These are phyloP conservation scores for Siderastrea radians DNA, from an alignment of 92 coral and sea anemone genomes.

Conservation along the genomic window DNA sequence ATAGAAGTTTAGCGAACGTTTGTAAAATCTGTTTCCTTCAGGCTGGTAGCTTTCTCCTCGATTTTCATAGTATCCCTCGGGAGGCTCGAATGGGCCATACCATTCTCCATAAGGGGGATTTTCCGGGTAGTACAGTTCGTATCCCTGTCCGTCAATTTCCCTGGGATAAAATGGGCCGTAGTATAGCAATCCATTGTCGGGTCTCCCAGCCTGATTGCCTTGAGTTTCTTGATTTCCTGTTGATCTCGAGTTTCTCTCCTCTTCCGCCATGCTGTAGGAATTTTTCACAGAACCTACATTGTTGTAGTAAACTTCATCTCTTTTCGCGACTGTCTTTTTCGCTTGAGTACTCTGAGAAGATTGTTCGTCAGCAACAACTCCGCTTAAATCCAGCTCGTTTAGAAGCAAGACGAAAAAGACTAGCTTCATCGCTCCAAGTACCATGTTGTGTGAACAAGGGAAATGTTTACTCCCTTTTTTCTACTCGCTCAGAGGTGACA, in stretches of 20 bases:
- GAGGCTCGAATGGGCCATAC: slow-evolving; percentile 41
- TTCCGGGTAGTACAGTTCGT: slow-evolving; percentile 41
- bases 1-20: slow-evolving; percentile 14
- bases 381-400: not conserved
- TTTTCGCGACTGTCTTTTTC: slow-evolving; percentile 39
- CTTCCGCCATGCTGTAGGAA: slow-evolving; percentile 59
- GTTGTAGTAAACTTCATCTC: slow-evolving; percentile 44
- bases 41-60: not conserved
- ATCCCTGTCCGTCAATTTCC: slow-evolving; percentile 5
- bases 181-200: slow-evolving; percentile 27
- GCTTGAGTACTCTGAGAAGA: not conserved
- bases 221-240: slow-evolving; percentile 58
- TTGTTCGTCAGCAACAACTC: slow-evolving; percentile 15
- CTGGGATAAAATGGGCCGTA: slow-evolving; percentile 55
- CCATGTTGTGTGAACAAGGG: not conserved
- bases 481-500: not conserved
- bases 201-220: slow-evolving; percentile 1
- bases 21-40: slow-evolving; percentile 1
- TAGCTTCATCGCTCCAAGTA: not conserved
- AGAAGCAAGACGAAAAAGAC: not conserved
- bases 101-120: slow-evolving; percentile 32
- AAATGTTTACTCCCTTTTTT: not conserved
- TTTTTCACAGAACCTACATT: slow-evolving; percentile 56
- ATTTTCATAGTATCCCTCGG: slow-evolving; percentile 34
- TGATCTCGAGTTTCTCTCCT: slow-evolving; percentile 54